Base-by-base conservation (phyloP, 2,113 vertebrate genomes). In the Protomyctophum bolini region DNA sequence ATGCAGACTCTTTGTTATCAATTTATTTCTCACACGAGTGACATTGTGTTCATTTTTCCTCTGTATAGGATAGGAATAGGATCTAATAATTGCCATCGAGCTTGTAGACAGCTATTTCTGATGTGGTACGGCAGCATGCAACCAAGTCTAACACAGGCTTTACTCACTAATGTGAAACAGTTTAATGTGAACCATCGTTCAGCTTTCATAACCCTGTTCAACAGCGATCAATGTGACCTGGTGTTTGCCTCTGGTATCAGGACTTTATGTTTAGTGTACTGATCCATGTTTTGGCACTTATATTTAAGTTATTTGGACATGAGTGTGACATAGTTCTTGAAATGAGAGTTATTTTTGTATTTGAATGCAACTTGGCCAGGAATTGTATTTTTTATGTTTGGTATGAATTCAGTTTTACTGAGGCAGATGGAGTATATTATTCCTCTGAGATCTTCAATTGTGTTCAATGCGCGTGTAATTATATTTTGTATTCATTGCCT, bases 81-180 rank as follows among this genome's bases (percentile, higher is more conserved):
- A 41, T 41, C 33, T 41, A 41, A 41, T 41, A 41, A 41, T 41
- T 41, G 33, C 33, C 33, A 41, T 41, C 3, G 33, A 41, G 33
- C 33, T 41, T 41, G 33, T 41, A 41, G 33, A 3, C 33, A 0
- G 33, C 33, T 41, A 41, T 41, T 41, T 41, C 33, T 41, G 33
- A 6, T 41, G 33, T 6, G 33, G 3, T 3, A 41, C 33, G 5
- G 33, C 33, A 6, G 33, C 33, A 41, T 41, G 33, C 33, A 41
- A 41, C 33, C 33, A 41, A 41, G 33, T 41, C 3, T 3, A 41
- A 41, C 33, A 6, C 33, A 41, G 33, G 33, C 33, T 41, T 76
- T 33, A 65, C 76, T 75, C 12, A 76, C 61, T 28, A 72, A 86
- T 91, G 91, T 92, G 91, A 92, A 90, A 63, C 10, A 0, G 66